A percentile compares a stretch with the other conserved stretches of the same genome.
Evolutionary conservation across 2,888 invertebrate genomes (phyloP).

Genomic region (Dioctria rufipes): DNA sequence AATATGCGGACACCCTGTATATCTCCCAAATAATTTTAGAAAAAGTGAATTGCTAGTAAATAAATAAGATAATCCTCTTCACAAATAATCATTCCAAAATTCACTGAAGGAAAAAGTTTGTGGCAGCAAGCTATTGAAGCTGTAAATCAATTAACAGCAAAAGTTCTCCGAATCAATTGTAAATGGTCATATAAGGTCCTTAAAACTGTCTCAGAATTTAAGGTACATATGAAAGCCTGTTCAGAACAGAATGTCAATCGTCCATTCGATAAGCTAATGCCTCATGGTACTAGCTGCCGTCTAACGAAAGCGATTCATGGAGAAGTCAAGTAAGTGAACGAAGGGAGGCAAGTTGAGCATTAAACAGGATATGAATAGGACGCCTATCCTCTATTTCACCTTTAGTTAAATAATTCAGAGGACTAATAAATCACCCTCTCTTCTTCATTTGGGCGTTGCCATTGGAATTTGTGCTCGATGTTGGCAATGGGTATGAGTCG

Average conservation of each 20-base stretch:
- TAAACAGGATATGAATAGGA: background rate
- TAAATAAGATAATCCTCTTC: too few species aligned
- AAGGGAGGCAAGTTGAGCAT: background rate
- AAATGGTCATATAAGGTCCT: background rate
- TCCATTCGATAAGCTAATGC: conserved; percentile 1
- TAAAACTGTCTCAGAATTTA: background rate
- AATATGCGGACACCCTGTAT: too few species aligned
- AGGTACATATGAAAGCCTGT: background rate
- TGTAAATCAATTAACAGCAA: background rate
- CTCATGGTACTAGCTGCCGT: background rate
- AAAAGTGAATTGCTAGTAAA: too few species aligned
- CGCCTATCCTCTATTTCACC: background rate
- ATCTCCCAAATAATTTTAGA: too few species aligned
- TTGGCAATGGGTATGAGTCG: background rate
- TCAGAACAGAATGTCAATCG: background rate
- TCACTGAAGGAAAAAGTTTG: too few species aligned
- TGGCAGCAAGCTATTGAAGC: background rate
- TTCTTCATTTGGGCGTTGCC: background rate
- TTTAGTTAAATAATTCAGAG: background rate
- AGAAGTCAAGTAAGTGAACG: background rate
- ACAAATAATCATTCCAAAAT: too few species aligned
- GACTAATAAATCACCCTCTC: conserved; percentile 2
- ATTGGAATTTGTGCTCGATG: background rate
- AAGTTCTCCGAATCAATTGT: background rate
- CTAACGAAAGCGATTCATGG: background rate